Evolutionary conservation across 2,888 invertebrate genomes (phyloP).

Genomic region (Toxonevra muliebris): DNA sequence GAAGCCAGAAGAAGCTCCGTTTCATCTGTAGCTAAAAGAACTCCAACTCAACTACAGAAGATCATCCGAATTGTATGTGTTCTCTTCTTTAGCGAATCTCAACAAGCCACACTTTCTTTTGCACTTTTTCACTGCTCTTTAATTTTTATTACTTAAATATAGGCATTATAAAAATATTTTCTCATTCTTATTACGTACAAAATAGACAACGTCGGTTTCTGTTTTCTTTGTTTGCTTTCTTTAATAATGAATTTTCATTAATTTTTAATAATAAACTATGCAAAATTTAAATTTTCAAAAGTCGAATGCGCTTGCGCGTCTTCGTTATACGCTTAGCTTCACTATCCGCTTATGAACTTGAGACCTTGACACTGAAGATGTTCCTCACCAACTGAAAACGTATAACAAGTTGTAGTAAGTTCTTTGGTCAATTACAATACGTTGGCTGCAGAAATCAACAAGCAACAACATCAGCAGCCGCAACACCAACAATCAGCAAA

Average conservation of each 20-base stretch:
- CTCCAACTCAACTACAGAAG: too few species aligned
- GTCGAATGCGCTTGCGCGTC: conserved; percentile 30
- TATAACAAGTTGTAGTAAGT: conserved; percentile 53
- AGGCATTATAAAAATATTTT: neutral
- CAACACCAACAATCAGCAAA: conserved; percentile 1
- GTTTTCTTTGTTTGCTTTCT: neutral
- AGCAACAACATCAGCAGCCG: conserved; percentile 6
- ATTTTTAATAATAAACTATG: neutral
- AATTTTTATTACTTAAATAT: neutral
- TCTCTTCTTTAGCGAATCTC: neutral
- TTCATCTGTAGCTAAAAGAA: too few species aligned
- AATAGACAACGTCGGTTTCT: neutral
- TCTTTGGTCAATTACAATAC: conserved; percentile 53
- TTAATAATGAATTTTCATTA: neutral
- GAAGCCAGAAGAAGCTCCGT: too few species aligned
- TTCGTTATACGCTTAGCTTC: conserved; percentile 10
- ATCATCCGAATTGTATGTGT: too few species aligned
- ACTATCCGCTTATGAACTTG: conserved; percentile 53
- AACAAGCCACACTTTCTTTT: neutral
- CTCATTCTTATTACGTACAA: too few species aligned
- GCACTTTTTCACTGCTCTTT: neutral
- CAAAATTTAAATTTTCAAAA: neutral
- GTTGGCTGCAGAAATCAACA: conserved; percentile 11
- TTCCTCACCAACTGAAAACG: conserved; percentile 62
- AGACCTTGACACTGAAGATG: conserved; percentile 67